Percentiles rank a stretch among this genome's conserved stretches.
These are phyloP conservation scores for Microtus agrestis DNA, from an alignment of 2,797 vertebrate species.

Conservation along the genomic window DNA sequence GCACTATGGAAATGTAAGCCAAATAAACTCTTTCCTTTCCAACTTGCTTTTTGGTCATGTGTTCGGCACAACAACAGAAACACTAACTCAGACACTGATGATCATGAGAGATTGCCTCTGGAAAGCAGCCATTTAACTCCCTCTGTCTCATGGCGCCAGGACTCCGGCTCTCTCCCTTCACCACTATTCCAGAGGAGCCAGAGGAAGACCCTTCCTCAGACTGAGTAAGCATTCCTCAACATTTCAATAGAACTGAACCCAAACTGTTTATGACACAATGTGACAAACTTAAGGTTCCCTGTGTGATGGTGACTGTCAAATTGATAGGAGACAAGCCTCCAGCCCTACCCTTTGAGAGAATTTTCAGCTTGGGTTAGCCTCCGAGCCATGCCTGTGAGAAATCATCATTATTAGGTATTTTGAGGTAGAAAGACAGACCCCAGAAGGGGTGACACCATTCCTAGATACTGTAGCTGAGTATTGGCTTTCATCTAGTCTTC, in stretches of 20 bases:
- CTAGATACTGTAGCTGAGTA: neutral
- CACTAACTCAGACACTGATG: neutral
- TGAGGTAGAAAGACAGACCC: neutral
- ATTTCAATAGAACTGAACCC: neutral
- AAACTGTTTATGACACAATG: neutral
- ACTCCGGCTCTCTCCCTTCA: neutral
- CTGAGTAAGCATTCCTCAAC: neutral
- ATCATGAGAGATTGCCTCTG: neutral
- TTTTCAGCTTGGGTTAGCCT: neutral
- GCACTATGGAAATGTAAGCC: too few species aligned
- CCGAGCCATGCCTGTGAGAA: neutral
- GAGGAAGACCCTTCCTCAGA: neutral
- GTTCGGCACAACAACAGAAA: too few species aligned
- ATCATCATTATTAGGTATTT: neutral
- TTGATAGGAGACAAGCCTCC: neutral
- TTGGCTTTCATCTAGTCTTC: neutral
- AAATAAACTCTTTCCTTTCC: too few species aligned
- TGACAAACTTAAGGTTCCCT: neutral
- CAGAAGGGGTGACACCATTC: neutral
- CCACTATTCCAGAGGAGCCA: neutral
- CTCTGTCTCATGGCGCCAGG: neutral
- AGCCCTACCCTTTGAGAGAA: neutral
- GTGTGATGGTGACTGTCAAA: neutral
- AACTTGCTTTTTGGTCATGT: too few species aligned
- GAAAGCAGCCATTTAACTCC: neutral